Conservation (phyloP, 2,888 invertebrate species). For the Phorcus lineatus region DNA sequence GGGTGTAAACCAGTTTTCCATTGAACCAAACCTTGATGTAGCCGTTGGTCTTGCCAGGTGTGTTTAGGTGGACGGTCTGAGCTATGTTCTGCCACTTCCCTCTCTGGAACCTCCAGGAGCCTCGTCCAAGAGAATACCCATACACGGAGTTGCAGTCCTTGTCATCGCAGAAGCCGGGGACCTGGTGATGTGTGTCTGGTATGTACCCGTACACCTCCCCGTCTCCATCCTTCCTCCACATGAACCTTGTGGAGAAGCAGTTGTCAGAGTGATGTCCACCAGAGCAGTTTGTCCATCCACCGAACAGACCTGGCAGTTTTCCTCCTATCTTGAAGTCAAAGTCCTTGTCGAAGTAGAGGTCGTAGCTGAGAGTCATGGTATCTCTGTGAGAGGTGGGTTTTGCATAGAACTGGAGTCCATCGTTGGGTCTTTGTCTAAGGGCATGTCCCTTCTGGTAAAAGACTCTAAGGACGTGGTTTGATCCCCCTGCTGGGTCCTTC, state of each 20-base stretch:
- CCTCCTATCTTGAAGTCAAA: constrained; percentile 40
- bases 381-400: constrained; percentile 30
- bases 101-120: constrained; percentile 37
- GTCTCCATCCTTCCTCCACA: constrained; percentile 53
- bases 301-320: constrained; percentile 59
- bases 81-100: constrained; percentile 50
- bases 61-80: constrained; percentile 52
- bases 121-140: constrained; percentile 38
- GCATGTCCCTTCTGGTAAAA: constrained; percentile 19
- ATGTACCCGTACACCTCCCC: constrained; percentile 57
- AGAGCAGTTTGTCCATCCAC: constrained; percentile 47
- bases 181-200: constrained; percentile 2
- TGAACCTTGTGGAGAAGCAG: constrained; percentile 57
- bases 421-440: not conserved
- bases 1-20: constrained; percentile 32
- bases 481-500: constrained; percentile 18
- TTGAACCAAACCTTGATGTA: constrained; percentile 51
- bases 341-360: constrained; percentile 36
- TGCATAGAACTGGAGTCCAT: constrained; percentile 50
- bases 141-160: constrained; percentile 7
- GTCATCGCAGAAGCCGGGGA: constrained; percentile 30
- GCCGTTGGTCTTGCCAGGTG: constrained; percentile 46
- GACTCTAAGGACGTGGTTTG: not conserved
- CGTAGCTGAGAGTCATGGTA: constrained; percentile 39
- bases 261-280: constrained; percentile 46